phyloP scores from a whole-genome alignment of 53 echinoderm and acorn worm species.

The Temnopleurus reevesii region DNA sequence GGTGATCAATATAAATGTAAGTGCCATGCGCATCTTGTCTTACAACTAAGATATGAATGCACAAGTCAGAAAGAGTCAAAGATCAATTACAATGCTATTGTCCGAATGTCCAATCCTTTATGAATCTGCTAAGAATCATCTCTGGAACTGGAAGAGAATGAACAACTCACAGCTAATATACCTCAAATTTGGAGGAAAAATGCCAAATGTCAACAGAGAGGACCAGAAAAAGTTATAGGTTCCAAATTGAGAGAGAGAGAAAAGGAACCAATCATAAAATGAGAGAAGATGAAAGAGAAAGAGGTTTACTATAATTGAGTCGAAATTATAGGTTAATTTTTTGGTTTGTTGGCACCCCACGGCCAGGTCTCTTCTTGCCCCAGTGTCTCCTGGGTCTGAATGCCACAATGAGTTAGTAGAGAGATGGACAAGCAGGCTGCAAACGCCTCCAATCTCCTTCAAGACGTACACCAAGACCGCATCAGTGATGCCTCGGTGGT shows the following conservation, averaged over 20 bases:
- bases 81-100: neutral
- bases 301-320: slow-evolving; percentile 6
- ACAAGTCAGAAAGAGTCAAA: neutral
- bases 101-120: neutral
- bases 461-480: neutral
- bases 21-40: too few species aligned
- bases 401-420: slow-evolving; percentile 24
- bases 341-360: slow-evolving; percentile 46
- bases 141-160: neutral
- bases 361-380: slow-evolving; percentile 1
- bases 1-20: neutral
- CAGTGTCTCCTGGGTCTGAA: slow-evolving; percentile 4
- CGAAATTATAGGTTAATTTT: slow-evolving; percentile 54
- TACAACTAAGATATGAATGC: too few species aligned
- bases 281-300: slow-evolving; percentile 4
- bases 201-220: neutral
- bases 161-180: neutral
- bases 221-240: neutral
- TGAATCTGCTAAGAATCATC: neutral
- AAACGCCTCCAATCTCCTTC: neutral
- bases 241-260: slow-evolving; percentile 19
- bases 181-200: neutral
- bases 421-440: slow-evolving; percentile 26
- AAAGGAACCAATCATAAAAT: neutral
- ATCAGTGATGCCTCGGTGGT: neutral